Conservation (phyloP, 2,113 vertebrate species). For the Callionymus lyra region DNA sequence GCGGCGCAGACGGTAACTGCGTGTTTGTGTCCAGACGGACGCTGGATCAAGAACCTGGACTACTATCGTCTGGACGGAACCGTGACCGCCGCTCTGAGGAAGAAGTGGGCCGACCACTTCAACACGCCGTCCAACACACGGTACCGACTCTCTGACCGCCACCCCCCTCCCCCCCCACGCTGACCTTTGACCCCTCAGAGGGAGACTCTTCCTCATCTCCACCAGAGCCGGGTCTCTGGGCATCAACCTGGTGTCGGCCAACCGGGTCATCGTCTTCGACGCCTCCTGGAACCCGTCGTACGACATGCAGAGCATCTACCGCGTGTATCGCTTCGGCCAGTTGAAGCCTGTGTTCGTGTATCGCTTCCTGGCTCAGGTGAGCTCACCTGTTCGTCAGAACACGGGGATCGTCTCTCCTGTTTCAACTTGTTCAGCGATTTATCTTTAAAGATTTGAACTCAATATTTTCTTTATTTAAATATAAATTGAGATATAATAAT, state of each 20-base stretch:
- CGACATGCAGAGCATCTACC: slow-evolving; percentile 96
- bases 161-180: not conserved
- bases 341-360: slow-evolving; percentile 87
- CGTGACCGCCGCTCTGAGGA: slow-evolving; percentile 73
- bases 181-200: slow-evolving; percentile 58
- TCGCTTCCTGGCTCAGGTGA: slow-evolving; percentile 94
- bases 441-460: no score
- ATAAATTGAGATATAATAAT: no score
- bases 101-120: slow-evolving; percentile 88
- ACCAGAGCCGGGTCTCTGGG: slow-evolving; percentile 92
- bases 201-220: slow-evolving; percentile 94
- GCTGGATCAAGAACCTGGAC: slow-evolving; percentile 87
- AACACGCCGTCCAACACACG: slow-evolving; percentile 78
- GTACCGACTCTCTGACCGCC: slow-evolving; percentile 51
- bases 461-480: no score
- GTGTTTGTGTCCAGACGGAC: slow-evolving; percentile 60
- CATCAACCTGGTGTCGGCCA: slow-evolving; percentile 91
- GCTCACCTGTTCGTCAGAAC: not conserved
- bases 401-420: no score
- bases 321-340: slow-evolving; percentile 96
- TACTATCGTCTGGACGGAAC: slow-evolving; percentile 93
- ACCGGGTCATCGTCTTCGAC: slow-evolving; percentile 93
- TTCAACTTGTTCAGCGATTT: no score
- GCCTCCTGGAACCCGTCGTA: slow-evolving; percentile 96
- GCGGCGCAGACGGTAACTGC: not conserved